phyloP scores from a whole-genome alignment of 2,113 vertebrate species.

The Rissa tridactyla region DNA sequence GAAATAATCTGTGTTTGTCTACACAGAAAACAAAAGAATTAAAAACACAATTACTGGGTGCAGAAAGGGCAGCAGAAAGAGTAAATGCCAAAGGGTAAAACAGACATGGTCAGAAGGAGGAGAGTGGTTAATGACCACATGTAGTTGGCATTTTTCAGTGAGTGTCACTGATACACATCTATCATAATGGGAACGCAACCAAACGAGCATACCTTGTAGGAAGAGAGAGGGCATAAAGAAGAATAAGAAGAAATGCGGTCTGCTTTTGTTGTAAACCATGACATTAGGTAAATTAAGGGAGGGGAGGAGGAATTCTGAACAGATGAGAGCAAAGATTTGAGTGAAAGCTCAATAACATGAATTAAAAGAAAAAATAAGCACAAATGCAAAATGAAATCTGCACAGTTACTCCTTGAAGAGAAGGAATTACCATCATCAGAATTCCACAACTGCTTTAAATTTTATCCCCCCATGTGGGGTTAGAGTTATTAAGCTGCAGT shows the following conservation, averaged over 20 bases:
- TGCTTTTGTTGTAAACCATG: background rate
- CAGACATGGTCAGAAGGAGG: background rate
- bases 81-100: background rate
- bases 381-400: background rate
- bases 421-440: background rate
- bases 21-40: background rate
- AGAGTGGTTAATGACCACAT: background rate
- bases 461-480: background rate
- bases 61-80: background rate
- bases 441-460: background rate
- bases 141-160: background rate
- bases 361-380: background rate
- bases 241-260: background rate
- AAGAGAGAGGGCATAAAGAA: background rate
- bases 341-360: background rate
- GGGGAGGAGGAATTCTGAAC: background rate
- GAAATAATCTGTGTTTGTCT: background rate
- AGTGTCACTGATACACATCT: background rate
- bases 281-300: background rate
- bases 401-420: background rate
- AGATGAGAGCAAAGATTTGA: background rate
- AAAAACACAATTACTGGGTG: background rate
- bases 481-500: background rate
- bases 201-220: background rate
- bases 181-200: background rate